phyloP scores from a whole-genome alignment of 2,113 vertebrate species.

The Limanda limanda region DNA sequence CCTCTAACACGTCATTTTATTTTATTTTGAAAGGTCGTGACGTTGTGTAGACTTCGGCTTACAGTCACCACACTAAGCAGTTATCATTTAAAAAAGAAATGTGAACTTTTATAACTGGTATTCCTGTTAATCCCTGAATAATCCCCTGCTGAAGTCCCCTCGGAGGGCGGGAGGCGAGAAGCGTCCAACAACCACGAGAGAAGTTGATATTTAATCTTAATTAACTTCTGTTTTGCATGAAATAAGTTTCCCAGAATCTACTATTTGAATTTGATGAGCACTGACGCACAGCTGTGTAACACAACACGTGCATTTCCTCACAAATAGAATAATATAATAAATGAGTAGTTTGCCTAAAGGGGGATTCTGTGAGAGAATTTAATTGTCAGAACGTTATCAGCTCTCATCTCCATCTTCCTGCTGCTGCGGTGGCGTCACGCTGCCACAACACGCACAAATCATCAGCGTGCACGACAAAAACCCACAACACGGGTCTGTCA shows the following conservation, averaged over 20 bases:
- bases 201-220: background rate
- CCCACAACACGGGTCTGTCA: background rate
- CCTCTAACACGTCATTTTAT: fast-evolving
- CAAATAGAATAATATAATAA: background rate
- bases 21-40: fast-evolving
- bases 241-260: background rate
- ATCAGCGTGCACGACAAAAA: background rate
- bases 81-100: background rate
- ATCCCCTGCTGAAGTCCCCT: background rate
- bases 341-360: background rate
- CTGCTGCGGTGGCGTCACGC: background rate
- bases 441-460: constrained; percentile 18
- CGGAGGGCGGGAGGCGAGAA: constrained; percentile 14
- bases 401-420: constrained; percentile 24
- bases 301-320: fast-evolving
- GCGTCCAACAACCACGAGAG: background rate
- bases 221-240: background rate
- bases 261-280: fast-evolving
- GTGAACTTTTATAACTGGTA: constrained; percentile 3
- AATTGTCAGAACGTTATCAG: background rate
- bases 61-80: background rate
- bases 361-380: background rate
- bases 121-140: constrained; percentile 24
- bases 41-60: background rate
- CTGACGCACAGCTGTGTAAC: fast-evolving